Evolutionary conservation across 2,888 invertebrate genomes (phyloP).

Genomic region (Hanleya hanleyi): DNA sequence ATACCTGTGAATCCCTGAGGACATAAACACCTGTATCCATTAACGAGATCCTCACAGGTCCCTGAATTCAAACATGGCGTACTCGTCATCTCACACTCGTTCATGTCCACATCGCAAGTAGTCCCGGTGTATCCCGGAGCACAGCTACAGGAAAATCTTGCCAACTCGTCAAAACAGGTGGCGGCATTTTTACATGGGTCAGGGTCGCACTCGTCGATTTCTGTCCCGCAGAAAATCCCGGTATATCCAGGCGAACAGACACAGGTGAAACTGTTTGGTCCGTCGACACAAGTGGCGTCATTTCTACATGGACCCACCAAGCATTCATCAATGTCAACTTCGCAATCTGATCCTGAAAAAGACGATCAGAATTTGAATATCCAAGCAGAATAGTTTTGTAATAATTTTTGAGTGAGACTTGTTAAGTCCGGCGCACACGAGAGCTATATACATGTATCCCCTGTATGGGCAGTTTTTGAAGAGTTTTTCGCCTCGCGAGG

Average conservation of each 20-base stretch:
- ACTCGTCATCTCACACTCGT: slow-evolving; percentile 47
- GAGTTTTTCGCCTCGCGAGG: too few species aligned
- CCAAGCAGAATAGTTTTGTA: too few species aligned
- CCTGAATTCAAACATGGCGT: slow-evolving; percentile 9
- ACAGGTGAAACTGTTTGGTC: slow-evolving; percentile 43
- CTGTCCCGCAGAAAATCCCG: slow-evolving; percentile 46
- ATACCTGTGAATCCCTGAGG: slow-evolving; percentile 13
- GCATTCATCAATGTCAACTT: slow-evolving; percentile 55
- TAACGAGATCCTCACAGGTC: neutral
- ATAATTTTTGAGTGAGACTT: too few species aligned
- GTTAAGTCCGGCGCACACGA: too few species aligned
- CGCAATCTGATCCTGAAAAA: slow-evolving; percentile 41
- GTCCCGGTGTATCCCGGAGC: slow-evolving; percentile 58
- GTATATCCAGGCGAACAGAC: slow-evolving; percentile 52
- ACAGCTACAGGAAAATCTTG: slow-evolving; percentile 52
- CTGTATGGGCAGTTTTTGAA: too few species aligned
- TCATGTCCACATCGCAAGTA: slow-evolving; percentile 49
- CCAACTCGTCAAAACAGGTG: slow-evolving; percentile 49
- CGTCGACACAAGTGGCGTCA: slow-evolving; percentile 48
- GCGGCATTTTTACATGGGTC: slow-evolving; percentile 53
- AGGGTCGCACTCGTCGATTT: slow-evolving; percentile 52
- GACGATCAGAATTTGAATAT: too few species aligned
- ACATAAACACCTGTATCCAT: slow-evolving; percentile 16
- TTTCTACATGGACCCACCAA: slow-evolving; percentile 42
- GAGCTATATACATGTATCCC: too few species aligned